Evolutionary conservation across 2,888 invertebrate species (phyloP), one percentile per base, ranked within the genome.

Genomic region (Protophormia terraenovae): DNA sequence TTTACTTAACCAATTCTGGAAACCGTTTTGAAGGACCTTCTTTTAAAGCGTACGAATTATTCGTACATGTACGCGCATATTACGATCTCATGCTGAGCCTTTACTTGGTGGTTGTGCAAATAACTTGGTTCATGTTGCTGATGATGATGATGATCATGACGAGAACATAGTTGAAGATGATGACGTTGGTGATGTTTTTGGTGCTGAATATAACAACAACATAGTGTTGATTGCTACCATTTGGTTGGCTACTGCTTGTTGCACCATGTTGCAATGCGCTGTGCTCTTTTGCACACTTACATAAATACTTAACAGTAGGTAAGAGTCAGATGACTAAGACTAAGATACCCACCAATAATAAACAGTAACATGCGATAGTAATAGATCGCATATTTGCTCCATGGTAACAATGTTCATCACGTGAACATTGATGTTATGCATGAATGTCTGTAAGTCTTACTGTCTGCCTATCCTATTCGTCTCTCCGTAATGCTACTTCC

Each of bases 171-270:
- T 58, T 71, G 62, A 22, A 16, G 62, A 24, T 47, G 60, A 67
- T 47, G 71, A 55, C 50, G 79, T 53, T 76, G 47, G 47, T 81
- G 81, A 72, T 84, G 76, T 71, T 69, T 77, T 67, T 67, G 80
- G 72, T 88, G 88, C 89, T 85, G 86, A 83, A 79, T 79, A 87
- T 86, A 87, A 87, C 87, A 90, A 88, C 89, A 89, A 87, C 89
- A 89, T 88, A 88, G 88, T 88, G 87, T 84, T 84, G 87, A 88
- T 87, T 86, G 88, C 88, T 87, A 87, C 88, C 87, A 87, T 86
- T 85, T 87, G 82, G 75, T 79, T 75, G 86, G 87, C 88, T 88
- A 88, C 87, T 83, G 86, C 77, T 84, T 79, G 77, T 77, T 60
- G 64, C 67, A 29, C 47, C 35, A 67, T 29, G 69, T 60, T 60